Base-by-base conservation (phyloP, 2,797 vertebrate species). In the Sebastes paucispinis region DNA sequence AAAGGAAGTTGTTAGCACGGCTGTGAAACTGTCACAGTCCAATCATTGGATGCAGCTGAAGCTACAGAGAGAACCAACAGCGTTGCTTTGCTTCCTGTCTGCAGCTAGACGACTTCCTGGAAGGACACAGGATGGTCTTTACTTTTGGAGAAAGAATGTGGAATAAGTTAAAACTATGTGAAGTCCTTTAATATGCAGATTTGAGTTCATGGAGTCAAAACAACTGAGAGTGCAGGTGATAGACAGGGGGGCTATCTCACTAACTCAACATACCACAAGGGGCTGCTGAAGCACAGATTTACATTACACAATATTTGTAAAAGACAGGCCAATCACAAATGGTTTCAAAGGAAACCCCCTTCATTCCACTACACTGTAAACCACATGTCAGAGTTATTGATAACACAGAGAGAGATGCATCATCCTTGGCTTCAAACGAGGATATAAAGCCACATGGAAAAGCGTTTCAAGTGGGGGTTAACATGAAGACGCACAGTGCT, bases 251-350 rank as follows among this genome's bases (percentile, higher is more conserved):
- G 20, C 4, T 31, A 39, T 3, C 29, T 71, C 32, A 39, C 16
- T 67, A 20, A 39, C 25, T 16, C 11, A 50, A 73, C 18, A 14
- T 1, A 24, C 91, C 92, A 92, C 90, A 65, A 87, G 92, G 73
- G 79, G 92, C 5, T 69, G 89, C 88, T 89, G 66, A 77, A 71
- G 76, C 60, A 58, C 80, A 65, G 60, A 77, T 81, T 70, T 67
- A 32, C 36, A 77, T 71, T n/a, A 24, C 16, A 47, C 60, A 59
- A 79, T 58, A 59, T 69, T 54, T 55, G 32, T 34, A 3, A 69
- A 7, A 36, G 60, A 29, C 32, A 16, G 8, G 20, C 62, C 65
- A 22, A 69, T 77, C 39, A 58, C 77, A 69, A 32, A 58, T 5
- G 4, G 16, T 70, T 73, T 79, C 36, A 89, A 77, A 73, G 85